phyloP scores from a whole-genome alignment of 2,888 invertebrate species.

The Thecocarcelia acutangulata region DNA sequence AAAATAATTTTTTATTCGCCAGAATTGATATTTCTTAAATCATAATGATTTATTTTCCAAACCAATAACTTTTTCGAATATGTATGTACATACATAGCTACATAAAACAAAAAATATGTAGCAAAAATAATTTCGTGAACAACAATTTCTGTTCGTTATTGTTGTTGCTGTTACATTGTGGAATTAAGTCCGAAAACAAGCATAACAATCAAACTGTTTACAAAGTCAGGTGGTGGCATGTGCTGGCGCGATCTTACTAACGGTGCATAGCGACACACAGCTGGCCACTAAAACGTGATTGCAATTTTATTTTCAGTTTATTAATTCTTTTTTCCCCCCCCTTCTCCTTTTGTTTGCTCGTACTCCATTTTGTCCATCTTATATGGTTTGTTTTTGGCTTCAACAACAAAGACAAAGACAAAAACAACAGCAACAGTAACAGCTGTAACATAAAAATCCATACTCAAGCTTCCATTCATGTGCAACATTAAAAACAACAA shows the following conservation, averaged over 20 bases:
- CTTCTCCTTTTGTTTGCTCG: background rate
- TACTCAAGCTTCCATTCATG: conserved; percentile 27
- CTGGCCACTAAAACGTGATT: conserved; percentile 69
- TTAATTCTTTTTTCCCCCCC: conserved; percentile 23
- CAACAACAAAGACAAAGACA: conserved; percentile 13
- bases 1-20: conserved; percentile 29
- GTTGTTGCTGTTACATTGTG: conserved; percentile 38
- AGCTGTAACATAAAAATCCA: conserved; percentile 53
- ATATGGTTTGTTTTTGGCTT: conserved; percentile 50
- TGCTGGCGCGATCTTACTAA: conserved; percentile 69
- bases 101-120: conserved; percentile 6
- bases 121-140: conserved; percentile 10
- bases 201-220: conserved; percentile 62
- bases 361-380: conserved; percentile 1
- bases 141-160: conserved; percentile 10
- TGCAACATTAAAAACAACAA: conserved; percentile 34
- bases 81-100: background rate
- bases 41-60: conserved; percentile 48
- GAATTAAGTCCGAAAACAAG: conserved; percentile 53
- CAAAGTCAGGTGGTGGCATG: conserved; percentile 68
- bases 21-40: conserved; percentile 35
- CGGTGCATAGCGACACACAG: conserved; percentile 70
- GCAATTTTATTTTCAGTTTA: conserved; percentile 66
- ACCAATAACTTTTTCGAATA: conserved; percentile 30
- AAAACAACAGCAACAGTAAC: conserved; percentile 18